A percentile compares a stretch with the other conserved stretches of the same genome.
phyloP scores from a whole-genome alignment of 1,140 invertebrate genomes.

The Pseudachorutes palmiensis region DNA sequence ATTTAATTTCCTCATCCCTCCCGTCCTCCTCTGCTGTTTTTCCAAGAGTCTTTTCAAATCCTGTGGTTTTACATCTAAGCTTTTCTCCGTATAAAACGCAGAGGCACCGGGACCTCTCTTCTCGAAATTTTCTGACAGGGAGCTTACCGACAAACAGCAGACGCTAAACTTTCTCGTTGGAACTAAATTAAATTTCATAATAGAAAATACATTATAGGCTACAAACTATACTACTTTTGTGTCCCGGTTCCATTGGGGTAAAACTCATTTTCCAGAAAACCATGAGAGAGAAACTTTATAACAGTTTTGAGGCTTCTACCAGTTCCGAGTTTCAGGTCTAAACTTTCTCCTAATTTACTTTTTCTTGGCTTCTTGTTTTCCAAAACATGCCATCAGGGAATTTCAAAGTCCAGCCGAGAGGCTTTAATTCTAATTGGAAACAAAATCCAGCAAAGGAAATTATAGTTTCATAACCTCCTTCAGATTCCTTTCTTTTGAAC shows the following conservation, averaged over 20 bases:
- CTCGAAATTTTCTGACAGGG: conserved; percentile 7
- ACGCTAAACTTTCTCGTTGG: neutral
- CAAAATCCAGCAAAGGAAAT: too few species aligned
- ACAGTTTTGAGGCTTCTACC: neutral
- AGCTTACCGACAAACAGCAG: neutral
- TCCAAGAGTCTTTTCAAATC: conserved; percentile 22
- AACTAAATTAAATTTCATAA: conserved; percentile 11
- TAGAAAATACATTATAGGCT: conserved; percentile 8
- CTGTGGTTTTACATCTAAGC: conserved; percentile 10
- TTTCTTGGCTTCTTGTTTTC: conserved; percentile 6
- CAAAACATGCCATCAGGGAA: neutral
- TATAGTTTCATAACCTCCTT: too few species aligned
- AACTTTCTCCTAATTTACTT: conserved; percentile 5
- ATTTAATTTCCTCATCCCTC: conserved; percentile 22
- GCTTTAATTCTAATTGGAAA: too few species aligned
- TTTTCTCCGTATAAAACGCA: too few species aligned
- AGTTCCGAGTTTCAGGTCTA: neutral
- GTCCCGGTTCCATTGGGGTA: neutral
- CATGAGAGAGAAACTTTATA: neutral
- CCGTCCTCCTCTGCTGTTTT: too few species aligned
- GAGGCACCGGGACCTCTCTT: conserved; percentile 18
- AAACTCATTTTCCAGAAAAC: neutral
- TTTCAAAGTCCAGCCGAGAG: neutral
- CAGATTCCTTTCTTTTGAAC: too few species aligned
- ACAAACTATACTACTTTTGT: neutral